A percentile compares a stretch with the other conserved stretches of the same genome.
Conservation (phyloP, 2,113 vertebrate species). For the Acanthisitta chloris region DNA sequence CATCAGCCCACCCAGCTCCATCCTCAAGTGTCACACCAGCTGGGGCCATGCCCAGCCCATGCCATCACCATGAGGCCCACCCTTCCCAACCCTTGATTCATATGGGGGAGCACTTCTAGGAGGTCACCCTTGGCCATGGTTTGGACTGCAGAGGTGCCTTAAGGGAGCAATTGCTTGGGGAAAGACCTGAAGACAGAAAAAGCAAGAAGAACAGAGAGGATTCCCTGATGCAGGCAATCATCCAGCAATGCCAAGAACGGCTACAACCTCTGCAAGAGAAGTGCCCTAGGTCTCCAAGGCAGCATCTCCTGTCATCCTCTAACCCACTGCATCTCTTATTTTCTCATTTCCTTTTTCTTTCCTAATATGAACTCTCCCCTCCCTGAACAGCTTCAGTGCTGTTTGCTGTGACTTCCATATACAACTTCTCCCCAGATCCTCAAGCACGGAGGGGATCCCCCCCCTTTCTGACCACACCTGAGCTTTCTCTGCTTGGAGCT, state of each 20-base stretch:
- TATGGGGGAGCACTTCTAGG: neutral
- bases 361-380: neutral
- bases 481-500: neutral
- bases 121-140: neutral
- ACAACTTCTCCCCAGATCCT: neutral
- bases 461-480: neutral
- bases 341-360: neutral
- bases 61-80: neutral
- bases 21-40: neutral
- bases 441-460: neutral
- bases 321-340: neutral
- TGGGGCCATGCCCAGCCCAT: neutral
- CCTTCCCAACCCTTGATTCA: neutral
- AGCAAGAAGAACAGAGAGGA: neutral
- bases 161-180: neutral
- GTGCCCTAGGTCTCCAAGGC: neutral
- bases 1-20: neutral
- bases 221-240: neutral
- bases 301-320: neutral
- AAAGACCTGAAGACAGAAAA: neutral
- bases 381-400: neutral
- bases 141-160: neutral
- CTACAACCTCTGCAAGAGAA: neutral
- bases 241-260: neutral
- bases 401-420: neutral